phyloP scores from a whole-genome alignment of 2,888 invertebrate genomes.

The Dryococelus australis region DNA sequence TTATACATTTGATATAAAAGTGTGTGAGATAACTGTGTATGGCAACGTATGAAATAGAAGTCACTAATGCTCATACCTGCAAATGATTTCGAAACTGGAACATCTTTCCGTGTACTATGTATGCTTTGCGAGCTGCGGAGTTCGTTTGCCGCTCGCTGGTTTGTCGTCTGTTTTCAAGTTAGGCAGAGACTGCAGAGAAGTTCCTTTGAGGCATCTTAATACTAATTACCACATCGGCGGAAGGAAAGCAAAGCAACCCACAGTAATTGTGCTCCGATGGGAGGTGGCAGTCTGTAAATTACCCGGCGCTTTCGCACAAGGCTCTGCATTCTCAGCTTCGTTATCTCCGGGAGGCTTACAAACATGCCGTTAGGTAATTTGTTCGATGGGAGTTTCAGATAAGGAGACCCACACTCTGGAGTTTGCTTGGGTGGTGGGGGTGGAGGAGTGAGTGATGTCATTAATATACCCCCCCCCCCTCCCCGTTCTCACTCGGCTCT shows the following conservation, averaged over 20 bases:
- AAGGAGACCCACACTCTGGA: neutral
- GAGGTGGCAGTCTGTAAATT: neutral
- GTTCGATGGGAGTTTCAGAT: neutral
- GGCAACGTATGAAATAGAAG: no score
- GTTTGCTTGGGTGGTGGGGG: neutral
- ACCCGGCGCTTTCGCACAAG: neutral
- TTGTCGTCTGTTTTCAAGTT: no score
- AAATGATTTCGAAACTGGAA: no score
- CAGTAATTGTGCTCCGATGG: neutral
- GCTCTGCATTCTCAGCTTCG: neutral
- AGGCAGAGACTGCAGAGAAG: neutral
- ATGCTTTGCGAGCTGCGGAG: no score
- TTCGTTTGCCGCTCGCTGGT: no score
- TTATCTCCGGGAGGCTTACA: neutral
- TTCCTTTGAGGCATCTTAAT: neutral
- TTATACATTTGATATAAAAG: no score
- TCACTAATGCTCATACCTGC: no score
- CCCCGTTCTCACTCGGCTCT: neutral
- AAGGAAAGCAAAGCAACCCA: neutral
- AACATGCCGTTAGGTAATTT: neutral
- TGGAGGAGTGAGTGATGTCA: neutral
- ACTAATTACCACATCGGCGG: neutral
- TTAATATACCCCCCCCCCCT: neutral
- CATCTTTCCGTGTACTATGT: no score
- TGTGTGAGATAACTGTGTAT: no score